Conservation (phyloP, 2,888 invertebrate species). For the Halocaridina rubra region DNA sequence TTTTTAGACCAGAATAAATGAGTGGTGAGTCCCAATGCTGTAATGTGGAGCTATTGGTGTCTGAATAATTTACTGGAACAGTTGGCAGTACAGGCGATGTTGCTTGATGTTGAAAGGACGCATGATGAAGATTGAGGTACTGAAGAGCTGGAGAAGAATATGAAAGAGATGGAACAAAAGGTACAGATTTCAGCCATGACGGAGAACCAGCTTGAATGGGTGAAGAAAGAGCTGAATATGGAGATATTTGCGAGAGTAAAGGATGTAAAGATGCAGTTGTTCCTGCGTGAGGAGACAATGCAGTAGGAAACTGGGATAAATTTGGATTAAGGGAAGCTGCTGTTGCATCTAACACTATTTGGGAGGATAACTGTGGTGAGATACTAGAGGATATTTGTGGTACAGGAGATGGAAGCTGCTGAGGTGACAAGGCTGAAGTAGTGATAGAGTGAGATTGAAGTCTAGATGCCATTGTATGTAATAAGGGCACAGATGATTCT, state of each 20-base stretch:
- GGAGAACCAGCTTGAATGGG: slow-evolving; percentile 7
- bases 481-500: slow-evolving; percentile 24
- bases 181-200: slow-evolving; percentile 22
- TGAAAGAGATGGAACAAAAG: slow-evolving; percentile 6
- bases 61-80: slow-evolving; percentile 14
- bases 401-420: not conserved
- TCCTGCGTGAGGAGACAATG: not conserved
- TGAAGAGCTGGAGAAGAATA: slow-evolving; percentile 44
- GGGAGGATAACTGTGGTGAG: not conserved
- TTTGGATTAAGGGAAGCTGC: not conserved
- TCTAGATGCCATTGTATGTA: slow-evolving; percentile 3
- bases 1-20: slow-evolving; percentile 13
- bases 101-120: slow-evolving; percentile 11
- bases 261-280: slow-evolving; percentile 5
- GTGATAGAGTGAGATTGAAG: not conserved
- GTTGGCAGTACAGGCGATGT: not conserved
- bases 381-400: not conserved
- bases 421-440: not conserved
- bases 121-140: slow-evolving; percentile 53
- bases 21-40: slow-evolving; percentile 35
- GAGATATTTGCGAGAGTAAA: slow-evolving; percentile 12
- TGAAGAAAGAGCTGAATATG: slow-evolving; percentile 12
- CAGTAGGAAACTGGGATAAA: not conserved
- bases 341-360: not conserved
- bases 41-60: slow-evolving; percentile 15